Conservation (phyloP, 2,888 invertebrate species). For the Volucella inanis region DNA sequence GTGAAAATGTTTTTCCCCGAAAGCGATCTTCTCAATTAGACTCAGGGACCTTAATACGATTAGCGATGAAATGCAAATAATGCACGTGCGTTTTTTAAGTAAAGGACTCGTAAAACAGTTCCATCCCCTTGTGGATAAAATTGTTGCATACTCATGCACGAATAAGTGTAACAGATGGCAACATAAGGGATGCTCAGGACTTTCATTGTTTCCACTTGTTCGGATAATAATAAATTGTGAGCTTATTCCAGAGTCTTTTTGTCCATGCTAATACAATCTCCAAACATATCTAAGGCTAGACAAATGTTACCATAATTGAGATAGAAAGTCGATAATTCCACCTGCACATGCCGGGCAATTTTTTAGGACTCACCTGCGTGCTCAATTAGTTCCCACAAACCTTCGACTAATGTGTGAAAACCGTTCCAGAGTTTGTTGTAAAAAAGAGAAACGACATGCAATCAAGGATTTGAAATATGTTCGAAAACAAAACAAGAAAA, state of each 20-base stretch:
- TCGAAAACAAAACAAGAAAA: slow-evolving; percentile 2
- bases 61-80: slow-evolving; percentile 69
- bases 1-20: slow-evolving; percentile 29
- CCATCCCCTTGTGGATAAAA: slow-evolving; percentile 13
- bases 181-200: slow-evolving; percentile 33
- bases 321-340: slow-evolving; percentile 46
- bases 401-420: slow-evolving; percentile 58
- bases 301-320: slow-evolving; percentile 72
- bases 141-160: slow-evolving; percentile 45
- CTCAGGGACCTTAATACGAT: slow-evolving; percentile 66
- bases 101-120: too few relatives aligned
- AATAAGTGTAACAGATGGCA: slow-evolving; percentile 57
- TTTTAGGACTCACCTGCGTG: slow-evolving; percentile 23
- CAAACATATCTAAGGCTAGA: not conserved
- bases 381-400: slow-evolving; percentile 62
- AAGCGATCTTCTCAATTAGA: slow-evolving; percentile 60
- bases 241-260: slow-evolving; percentile 44
- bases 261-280: slow-evolving; percentile 12
- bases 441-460: slow-evolving; percentile 35
- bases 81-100: slow-evolving; percentile 71
- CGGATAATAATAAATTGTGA: slow-evolving; percentile 53
- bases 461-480: slow-evolving; percentile 58
- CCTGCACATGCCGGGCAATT: slow-evolving; percentile 44
- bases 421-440: not conserved
- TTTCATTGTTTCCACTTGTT: slow-evolving; percentile 35